Conservation (phyloP, 1,140 invertebrate genomes). For the Acromyrmex charruanus region DNA sequence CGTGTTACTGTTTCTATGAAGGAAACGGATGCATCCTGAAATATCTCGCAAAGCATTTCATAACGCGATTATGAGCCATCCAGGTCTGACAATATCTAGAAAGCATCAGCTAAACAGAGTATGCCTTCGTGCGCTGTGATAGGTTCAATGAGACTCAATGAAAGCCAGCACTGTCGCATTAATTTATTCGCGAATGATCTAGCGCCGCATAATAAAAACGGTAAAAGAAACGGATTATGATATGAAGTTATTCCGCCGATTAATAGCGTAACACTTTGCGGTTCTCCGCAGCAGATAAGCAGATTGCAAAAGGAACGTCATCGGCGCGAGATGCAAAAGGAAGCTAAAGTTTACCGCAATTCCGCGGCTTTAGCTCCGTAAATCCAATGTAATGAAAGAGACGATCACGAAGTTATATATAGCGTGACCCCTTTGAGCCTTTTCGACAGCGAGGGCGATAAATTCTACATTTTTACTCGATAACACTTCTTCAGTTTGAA, state of each 20-base stretch:
- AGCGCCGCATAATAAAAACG: slow-evolving; percentile 1
- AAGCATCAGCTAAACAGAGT: neutral
- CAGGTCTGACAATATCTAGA: slow-evolving; percentile 44
- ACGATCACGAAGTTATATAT: slow-evolving; percentile 43
- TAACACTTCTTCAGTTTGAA: slow-evolving; percentile 12
- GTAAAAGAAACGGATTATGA: slow-evolving; percentile 30
- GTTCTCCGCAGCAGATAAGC: neutral
- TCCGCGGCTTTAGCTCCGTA: slow-evolving; percentile 7
- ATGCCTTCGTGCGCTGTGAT: neutral
- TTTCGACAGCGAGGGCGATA: slow-evolving; percentile 47
- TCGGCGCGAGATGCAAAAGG: neutral
- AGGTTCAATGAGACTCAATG: neutral
- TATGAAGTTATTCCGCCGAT: slow-evolving; percentile 3
- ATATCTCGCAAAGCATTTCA: slow-evolving; percentile 43
- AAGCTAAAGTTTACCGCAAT: slow-evolving; percentile 39
- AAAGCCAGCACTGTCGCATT: neutral
- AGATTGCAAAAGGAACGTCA: slow-evolving; percentile 21
- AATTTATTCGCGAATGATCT: slow-evolving; percentile 36
- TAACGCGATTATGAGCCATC: slow-evolving; percentile 45
- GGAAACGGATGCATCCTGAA: neutral
- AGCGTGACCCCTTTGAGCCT: slow-evolving; percentile 35
- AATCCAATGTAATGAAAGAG: slow-evolving; percentile 54
- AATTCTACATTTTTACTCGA: slow-evolving; percentile 50
- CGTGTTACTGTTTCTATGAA: neutral
- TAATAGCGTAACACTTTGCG: slow-evolving; percentile 16